Evolutionary conservation across 2,888 invertebrate species (phyloP), one percentile per base, ranked within the genome.

Genomic region (Malthinus flaveolus): DNA sequence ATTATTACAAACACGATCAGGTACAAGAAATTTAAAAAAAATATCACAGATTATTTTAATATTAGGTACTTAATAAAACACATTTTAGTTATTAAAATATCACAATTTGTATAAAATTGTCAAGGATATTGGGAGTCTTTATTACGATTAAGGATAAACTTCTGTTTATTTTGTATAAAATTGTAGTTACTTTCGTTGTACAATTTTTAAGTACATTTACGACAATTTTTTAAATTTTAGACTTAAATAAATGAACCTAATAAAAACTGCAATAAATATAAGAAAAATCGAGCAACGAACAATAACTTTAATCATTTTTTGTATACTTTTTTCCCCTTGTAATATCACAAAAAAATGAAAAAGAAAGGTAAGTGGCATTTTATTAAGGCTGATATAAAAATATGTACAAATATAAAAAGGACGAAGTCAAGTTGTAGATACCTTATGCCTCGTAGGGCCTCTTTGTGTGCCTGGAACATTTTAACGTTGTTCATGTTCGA

Each of bases 401-500:
- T 67, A 69, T 73, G 67, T 76, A 77, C 76, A 77, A 73, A 69
- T 70, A 68, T 63, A 67, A 75, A 69, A 69, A 75, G 71, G 71
- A 74, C 75, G 74, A 62, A 78, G 75, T 75, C 73, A 76, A 77
- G 75, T 75, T 78, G 78, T 77, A 78, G 78, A 84, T 89, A 95
- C 94, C 93, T 93, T 85, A 99, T 91, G 82, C 97, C 97, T 80
- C 99, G 88, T 71, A 99, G 91, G 67, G 99, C 95, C 85, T 99
- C 99, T 87, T 99, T 98, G 81, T 99, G 99, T 56, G 98, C 99
- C 82, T 98, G 98, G 84, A 96, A 99, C 97, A 99, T 98, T 86
- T 99, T 98, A 57, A 99, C 99, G 83, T 99, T 99, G 84, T 99
- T 99, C 99, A 99, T 99, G 82, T 99, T 99, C 71, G 97, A 95